Evolutionary conservation across 2,888 invertebrate genomes (phyloP).

Genomic region (Drosophila imparisetae): DNA sequence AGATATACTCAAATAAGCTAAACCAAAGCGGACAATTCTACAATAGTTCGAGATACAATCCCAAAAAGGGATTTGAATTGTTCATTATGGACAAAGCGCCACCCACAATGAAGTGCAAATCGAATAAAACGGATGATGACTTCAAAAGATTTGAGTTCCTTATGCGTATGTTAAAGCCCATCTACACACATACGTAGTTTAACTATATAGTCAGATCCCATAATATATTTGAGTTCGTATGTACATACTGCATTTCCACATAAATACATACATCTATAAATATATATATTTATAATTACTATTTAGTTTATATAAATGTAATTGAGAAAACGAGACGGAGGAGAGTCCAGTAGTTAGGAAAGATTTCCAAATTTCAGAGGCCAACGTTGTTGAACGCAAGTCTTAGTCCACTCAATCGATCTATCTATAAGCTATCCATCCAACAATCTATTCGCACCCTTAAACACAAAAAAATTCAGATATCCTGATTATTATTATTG

Average conservation of each 20-base stretch:
- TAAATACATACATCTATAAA: conserved; percentile 18
- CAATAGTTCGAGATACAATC: conserved; percentile 62
- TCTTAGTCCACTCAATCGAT: conserved; percentile 6
- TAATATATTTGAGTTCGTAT: conserved; percentile 23
- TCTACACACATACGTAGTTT: conserved; percentile 16
- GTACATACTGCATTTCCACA: conserved; percentile 40
- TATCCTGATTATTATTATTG: conserved; percentile 10
- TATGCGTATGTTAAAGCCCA: conserved; percentile 29
- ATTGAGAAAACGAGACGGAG: neutral
- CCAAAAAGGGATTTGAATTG: conserved; percentile 73
- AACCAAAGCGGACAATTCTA: conserved; percentile 56
- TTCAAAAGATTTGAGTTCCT: neutral
- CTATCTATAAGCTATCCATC: neutral
- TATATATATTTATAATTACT: neutral
- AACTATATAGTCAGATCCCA: neutral
- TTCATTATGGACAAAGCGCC: conserved; percentile 54
- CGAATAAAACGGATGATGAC: neutral
- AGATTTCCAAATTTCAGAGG: neutral
- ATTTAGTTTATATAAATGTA: conserved; percentile 6
- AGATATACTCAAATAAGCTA: conserved; percentile 61
- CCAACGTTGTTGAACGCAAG: conserved; percentile 5
- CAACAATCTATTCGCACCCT: conserved; percentile 12
- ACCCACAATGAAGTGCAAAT: conserved; percentile 50
- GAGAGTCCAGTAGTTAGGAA: neutral
- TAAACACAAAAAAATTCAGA: neutral